phyloP scores from a whole-genome alignment of 1,140 invertebrate genomes.

The Agrilus planipennis region DNA sequence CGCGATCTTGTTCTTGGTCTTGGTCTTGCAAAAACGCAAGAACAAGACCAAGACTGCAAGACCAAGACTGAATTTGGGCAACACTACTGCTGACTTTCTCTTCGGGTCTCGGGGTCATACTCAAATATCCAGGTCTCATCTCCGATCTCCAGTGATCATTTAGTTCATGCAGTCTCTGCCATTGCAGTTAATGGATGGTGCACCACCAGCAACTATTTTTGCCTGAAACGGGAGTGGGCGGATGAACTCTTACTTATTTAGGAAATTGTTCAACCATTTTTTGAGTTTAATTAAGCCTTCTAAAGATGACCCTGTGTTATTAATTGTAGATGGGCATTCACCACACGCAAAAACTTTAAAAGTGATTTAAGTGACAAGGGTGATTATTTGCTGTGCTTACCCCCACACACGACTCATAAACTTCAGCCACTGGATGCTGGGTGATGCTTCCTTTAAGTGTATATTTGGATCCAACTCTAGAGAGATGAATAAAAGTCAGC shows the following conservation, averaged over 20 bases:
- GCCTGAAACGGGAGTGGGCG: conserved; percentile 18
- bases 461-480: too few relatives aligned
- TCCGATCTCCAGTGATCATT: too few relatives aligned
- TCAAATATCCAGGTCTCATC: too few relatives aligned
- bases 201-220: too few relatives aligned
- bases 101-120: too few relatives aligned
- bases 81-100: too few relatives aligned
- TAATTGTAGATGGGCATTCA: conserved; percentile 20
- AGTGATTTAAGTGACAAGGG: conserved; percentile 1
- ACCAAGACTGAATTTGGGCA: too few relatives aligned
- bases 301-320: conserved; percentile 9
- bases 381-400: conserved; percentile 3
- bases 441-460: conserved; percentile 29
- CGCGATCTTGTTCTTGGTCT: too few relatives aligned
- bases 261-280: conserved; percentile 18
- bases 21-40: too few relatives aligned
- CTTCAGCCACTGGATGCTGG: conserved; percentile 28
- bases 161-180: too few relatives aligned
- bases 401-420: conserved; percentile 7
- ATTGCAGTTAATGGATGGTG: too few relatives aligned
- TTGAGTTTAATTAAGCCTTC: conserved; percentile 12
- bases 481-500: conserved; percentile 8
- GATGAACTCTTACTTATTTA: conserved; percentile 22
- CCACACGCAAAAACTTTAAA: conserved; percentile 8
- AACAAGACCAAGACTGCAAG: too few relatives aligned